A percentile compares a stretch with the other conserved stretches of the same genome.
Conservation (phyloP, 2,113 vertebrate genomes). For the Halcyon senegalensis region DNA sequence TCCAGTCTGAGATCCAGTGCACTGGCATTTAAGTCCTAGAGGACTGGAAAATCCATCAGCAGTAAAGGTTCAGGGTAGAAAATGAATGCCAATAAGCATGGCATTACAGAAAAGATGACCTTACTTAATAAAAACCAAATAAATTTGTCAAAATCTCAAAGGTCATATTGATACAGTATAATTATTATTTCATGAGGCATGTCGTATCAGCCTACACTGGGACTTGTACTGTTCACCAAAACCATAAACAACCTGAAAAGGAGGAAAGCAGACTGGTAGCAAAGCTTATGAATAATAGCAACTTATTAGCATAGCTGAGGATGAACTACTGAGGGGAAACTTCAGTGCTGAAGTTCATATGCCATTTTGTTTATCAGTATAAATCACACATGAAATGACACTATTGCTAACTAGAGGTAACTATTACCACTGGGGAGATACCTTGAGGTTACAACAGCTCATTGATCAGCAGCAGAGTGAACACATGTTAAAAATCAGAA, state of each 20-base stretch:
- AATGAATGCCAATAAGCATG: neutral
- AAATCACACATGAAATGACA: neutral
- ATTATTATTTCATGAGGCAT: neutral
- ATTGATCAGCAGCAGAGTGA: neutral
- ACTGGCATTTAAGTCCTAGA: neutral
- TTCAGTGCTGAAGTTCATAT: neutral
- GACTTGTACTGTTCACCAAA: neutral
- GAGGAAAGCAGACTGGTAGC: neutral
- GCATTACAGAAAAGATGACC: neutral
- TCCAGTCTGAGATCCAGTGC: neutral
- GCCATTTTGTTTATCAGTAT: neutral
- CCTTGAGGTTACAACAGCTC: neutral
- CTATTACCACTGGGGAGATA: neutral
- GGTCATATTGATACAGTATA: neutral
- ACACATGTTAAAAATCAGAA: neutral
- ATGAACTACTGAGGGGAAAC: neutral
- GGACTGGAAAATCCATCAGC: neutral
- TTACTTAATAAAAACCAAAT: conserved; percentile 14
- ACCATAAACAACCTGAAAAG: neutral
- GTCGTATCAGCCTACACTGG: neutral
- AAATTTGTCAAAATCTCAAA: conserved; percentile 11
- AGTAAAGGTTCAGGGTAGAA: neutral
- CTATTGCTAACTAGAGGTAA: neutral
- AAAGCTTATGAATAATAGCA: neutral
- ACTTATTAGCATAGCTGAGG: neutral